Percentiles rank a stretch among this genome's conserved stretches.
Evolutionary conservation across 2,888 invertebrate genomes (phyloP).

Genomic region (Acholoe squamosa): DNA sequence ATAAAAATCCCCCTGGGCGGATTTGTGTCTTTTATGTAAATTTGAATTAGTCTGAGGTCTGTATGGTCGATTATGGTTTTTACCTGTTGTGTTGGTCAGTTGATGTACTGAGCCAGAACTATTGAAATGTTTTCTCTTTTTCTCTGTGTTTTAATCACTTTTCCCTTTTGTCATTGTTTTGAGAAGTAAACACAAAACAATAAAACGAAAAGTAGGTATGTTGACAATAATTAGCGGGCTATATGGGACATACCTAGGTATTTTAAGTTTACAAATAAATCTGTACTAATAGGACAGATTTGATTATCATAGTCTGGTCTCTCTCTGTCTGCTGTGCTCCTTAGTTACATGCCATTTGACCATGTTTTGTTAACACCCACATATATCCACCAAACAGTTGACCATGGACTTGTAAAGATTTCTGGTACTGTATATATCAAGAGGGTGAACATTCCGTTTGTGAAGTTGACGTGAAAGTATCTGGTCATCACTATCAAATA

Average conservation of each 20-base stretch:
- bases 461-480: not conserved
- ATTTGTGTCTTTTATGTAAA: constrained; percentile 54
- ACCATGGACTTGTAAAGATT: too few species aligned
- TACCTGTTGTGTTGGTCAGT: constrained; percentile 49
- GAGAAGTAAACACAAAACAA: not conserved
- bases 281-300: not conserved
- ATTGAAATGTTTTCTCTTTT: not conserved
- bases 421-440: not conserved
- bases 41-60: constrained; percentile 51
- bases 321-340: constrained; percentile 30
- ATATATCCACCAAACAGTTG: too few species aligned
- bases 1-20: constrained; percentile 39
- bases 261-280: not conserved
- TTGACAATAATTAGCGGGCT: constrained; percentile 50
- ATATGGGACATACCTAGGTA: constrained; percentile 39
- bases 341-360: not conserved
- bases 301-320: constrained; percentile 20
- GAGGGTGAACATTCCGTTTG: constrained; percentile 42
- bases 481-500: too few species aligned
- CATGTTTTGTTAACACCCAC: too few species aligned
- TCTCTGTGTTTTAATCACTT: not conserved
- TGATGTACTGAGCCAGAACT: not conserved
- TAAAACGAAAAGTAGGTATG: not conserved
- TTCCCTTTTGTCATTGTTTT: constrained; percentile 21
- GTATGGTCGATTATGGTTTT: constrained; percentile 58